A percentile compares a stretch with the other conserved stretches of the same genome.
phyloP scores from a whole-genome alignment of 2,113 vertebrate genomes.

The Pseudopipra pipra region DNA sequence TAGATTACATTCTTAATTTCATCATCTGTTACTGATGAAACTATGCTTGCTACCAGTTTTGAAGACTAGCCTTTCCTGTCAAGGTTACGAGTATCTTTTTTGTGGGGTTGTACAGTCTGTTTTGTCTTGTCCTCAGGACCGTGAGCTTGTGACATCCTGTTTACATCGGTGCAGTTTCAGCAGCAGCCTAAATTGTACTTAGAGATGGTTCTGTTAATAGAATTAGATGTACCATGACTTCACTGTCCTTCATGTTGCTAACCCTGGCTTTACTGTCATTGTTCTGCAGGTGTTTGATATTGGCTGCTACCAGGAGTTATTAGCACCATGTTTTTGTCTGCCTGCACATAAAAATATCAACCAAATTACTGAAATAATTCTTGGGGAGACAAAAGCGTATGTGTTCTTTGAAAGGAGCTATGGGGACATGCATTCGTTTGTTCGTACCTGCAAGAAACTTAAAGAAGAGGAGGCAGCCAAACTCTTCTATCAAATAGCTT shows the following conservation, averaged over 20 bases:
- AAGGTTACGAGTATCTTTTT: background rate
- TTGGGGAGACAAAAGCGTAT: conserved; percentile 94
- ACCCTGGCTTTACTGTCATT: conserved; percentile 38
- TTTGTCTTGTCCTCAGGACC: background rate
- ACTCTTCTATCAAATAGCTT: conserved; percentile 97
- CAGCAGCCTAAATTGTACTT: background rate
- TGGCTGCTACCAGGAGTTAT: conserved; percentile 94
- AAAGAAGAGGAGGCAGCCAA: conserved; percentile 96
- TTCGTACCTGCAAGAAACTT: conserved; percentile 97
- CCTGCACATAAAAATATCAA: conserved; percentile 95
- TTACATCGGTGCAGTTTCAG: background rate
- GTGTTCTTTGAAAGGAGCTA: conserved; percentile 96
- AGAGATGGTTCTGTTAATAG: background rate
- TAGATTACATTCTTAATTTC: background rate
- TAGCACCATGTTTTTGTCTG: conserved; percentile 96
- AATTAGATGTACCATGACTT: background rate
- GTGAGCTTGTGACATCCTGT: conserved; percentile 34
- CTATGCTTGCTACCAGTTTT: background rate
- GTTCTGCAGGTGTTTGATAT: conserved; percentile 90
- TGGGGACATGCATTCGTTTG: conserved; percentile 99
- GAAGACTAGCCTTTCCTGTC: background rate
- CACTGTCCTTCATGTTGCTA: background rate
- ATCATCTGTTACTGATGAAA: background rate
- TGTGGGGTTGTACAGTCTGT: background rate
- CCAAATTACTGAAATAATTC: conserved; percentile 96